Evolutionary conservation across 2,888 invertebrate genomes (phyloP).

Genomic region (Lepetodrilus schrolli): DNA sequence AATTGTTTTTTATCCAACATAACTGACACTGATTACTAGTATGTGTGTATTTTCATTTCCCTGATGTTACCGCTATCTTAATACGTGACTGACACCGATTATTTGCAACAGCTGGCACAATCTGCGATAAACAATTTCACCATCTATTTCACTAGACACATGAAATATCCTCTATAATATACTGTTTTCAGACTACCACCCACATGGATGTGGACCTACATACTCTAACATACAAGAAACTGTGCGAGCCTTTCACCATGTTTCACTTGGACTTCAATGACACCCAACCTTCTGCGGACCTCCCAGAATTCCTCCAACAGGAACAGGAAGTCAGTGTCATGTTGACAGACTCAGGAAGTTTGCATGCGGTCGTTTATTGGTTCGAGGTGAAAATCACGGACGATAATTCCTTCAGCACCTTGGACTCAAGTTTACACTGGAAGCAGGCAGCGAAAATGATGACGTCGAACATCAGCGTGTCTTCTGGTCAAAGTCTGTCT

Average conservation of each 20-base stretch:
- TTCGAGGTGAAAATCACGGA: conserved; percentile 59
- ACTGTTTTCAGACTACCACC: conserved; percentile 59
- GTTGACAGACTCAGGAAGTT: conserved; percentile 52
- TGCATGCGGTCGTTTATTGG: conserved; percentile 68
- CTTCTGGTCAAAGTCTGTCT: conserved; percentile 46
- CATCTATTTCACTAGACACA: no score
- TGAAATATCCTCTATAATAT: no score
- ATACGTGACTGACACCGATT: no score
- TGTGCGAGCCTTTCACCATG: conserved; percentile 63
- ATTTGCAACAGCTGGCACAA: no score
- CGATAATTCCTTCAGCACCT: conserved; percentile 51
- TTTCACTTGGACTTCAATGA: conserved; percentile 59
- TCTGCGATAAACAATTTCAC: no score
- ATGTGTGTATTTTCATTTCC: no score
- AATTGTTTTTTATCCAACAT: no score
- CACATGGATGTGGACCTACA: conserved; percentile 66
- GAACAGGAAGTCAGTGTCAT: conserved; percentile 44
- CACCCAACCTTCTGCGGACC: conserved; percentile 34
- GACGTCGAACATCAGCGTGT: conserved; percentile 44
- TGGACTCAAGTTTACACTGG: conserved; percentile 59
- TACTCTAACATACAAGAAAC: conserved; percentile 57
- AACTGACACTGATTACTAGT: no score
- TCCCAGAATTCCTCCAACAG: conserved; percentile 48
- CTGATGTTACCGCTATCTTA: no score
- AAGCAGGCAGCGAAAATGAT: conserved; percentile 67